A percentile compares a stretch with the other conserved stretches of the same genome.
Conservation (phyloP, 2,113 vertebrate genomes). For the Pseudorhombus dupliciocellatus region DNA sequence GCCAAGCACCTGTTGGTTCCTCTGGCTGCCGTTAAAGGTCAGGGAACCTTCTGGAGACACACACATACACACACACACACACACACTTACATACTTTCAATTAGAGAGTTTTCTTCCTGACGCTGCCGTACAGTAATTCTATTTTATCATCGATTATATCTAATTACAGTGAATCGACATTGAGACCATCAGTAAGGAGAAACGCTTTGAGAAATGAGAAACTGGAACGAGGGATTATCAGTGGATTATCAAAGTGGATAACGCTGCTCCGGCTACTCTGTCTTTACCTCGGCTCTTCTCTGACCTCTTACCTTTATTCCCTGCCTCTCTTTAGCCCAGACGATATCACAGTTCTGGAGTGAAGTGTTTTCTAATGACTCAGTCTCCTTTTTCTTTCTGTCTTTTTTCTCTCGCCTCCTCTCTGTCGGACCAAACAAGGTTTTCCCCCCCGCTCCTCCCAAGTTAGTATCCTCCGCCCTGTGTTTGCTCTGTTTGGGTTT, state of each 20-base stretch:
- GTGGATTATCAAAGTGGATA: too few relatives aligned
- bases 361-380: not conserved
- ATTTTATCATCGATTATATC: too few relatives aligned
- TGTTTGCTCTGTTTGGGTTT: conserved; percentile 17
- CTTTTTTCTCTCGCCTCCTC: conserved; percentile 1
- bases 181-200: too few relatives aligned
- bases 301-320: conserved; percentile 30
- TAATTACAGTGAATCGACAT: too few relatives aligned
- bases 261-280: too few relatives aligned
- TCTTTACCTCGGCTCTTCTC: too few relatives aligned
- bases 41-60: conserved; percentile 32
- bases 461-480: conserved; percentile 88
- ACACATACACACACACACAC: conserved; percentile 31
- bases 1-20: conserved; percentile 43
- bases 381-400: conserved; percentile 9
- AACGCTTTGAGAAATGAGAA: too few relatives aligned
- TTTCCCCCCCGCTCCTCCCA: conserved; percentile 86
- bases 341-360: not conserved
- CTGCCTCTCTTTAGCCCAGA: not conserved
- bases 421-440: conserved; percentile 72
- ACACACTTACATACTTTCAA: not conserved
- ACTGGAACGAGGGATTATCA: too few relatives aligned
- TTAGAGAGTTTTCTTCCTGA: too few relatives aligned
- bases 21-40: conserved; percentile 48
- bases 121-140: too few relatives aligned